Evolutionary conservation across 1,140 invertebrate genomes (phyloP).

Genomic region (Gonatopus flavifemur): DNA sequence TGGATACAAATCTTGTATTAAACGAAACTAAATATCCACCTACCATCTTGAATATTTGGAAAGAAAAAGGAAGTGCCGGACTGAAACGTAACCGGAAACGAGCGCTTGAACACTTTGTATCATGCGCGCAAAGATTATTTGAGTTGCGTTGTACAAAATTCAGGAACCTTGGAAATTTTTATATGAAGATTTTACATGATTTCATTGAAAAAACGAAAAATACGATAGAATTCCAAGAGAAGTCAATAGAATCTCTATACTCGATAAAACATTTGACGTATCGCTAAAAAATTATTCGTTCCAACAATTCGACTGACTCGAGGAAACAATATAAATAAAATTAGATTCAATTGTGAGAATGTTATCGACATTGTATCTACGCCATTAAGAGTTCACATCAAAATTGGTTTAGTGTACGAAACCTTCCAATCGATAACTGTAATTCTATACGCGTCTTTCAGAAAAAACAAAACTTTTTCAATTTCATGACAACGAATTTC

Average conservation of each 20-base stretch:
- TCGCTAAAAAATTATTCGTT: too few species aligned
- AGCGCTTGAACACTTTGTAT: neutral
- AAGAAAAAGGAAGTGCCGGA: conserved; percentile 28
- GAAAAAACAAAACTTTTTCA: too few species aligned
- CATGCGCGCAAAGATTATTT: conserved; percentile 20
- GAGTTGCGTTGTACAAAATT: conserved; percentile 16
- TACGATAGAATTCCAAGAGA: too few species aligned
- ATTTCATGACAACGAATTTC: too few species aligned
- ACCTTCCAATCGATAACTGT: conserved; percentile 28
- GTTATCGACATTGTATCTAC: conserved; percentile 18
- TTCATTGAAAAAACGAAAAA: too few species aligned
- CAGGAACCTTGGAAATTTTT: conserved; percentile 19
- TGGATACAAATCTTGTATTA: conserved; percentile 19
- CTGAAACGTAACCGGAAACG: conserved; percentile 15
- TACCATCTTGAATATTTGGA: conserved; percentile 44
- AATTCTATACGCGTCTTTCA: conserved; percentile 24
- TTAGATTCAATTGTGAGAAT: too few species aligned
- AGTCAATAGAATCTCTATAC: too few species aligned
- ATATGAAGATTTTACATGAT: conserved; percentile 2
- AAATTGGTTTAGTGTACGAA: conserved; percentile 34
- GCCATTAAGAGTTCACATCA: conserved; percentile 24
- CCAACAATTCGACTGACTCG: too few species aligned
- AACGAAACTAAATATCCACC: conserved; percentile 21
- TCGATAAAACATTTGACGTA: too few species aligned
- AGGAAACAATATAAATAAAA: too few species aligned